phyloP scores from a whole-genome alignment of 2,797 vertebrate species.

The Anguilla marmorata region DNA sequence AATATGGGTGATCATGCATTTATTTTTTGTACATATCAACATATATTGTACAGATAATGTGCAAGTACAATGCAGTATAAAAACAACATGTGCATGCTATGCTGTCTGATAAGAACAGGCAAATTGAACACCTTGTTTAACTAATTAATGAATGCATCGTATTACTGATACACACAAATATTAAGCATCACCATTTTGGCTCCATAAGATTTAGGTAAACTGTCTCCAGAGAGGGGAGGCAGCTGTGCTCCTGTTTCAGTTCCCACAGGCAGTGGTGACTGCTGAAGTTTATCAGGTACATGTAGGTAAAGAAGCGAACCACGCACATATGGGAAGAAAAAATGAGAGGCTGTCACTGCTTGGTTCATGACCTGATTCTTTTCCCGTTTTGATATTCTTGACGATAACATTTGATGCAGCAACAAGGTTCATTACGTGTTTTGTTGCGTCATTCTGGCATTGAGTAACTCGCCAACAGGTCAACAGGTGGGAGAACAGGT shows the following conservation, averaged over 20 bases:
- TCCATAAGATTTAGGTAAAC: too few relatives aligned
- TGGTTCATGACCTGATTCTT: slow-evolving; percentile 63
- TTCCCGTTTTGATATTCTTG: slow-evolving; percentile 62
- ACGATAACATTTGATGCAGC: slow-evolving; percentile 46
- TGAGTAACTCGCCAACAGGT: slow-evolving; percentile 48
- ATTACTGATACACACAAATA: not conserved
- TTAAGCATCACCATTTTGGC: not conserved
- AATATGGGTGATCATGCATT: not conserved
- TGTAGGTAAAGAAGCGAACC: slow-evolving; percentile 22
- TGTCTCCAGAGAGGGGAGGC: too few relatives aligned
- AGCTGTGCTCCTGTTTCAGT: slow-evolving; percentile 44
- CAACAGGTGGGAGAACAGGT: slow-evolving; percentile 32
- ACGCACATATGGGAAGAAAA: slow-evolving; percentile 56
- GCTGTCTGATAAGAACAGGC: too few relatives aligned
- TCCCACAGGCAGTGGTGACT: slow-evolving; percentile 44
- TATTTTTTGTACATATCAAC: not conserved
- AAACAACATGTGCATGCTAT: too few relatives aligned
- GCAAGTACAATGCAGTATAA: too few relatives aligned
- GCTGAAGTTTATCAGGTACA: slow-evolving; percentile 24
- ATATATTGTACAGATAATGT: too few relatives aligned
- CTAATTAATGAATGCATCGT: not conserved
- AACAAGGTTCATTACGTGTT: slow-evolving; percentile 44
- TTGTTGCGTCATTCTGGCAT: slow-evolving; percentile 40
- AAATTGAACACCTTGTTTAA: too few relatives aligned
- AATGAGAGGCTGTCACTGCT: slow-evolving; percentile 49